Base-by-base conservation (phyloP, 2,113 vertebrate species). In the Rhea pennata region DNA sequence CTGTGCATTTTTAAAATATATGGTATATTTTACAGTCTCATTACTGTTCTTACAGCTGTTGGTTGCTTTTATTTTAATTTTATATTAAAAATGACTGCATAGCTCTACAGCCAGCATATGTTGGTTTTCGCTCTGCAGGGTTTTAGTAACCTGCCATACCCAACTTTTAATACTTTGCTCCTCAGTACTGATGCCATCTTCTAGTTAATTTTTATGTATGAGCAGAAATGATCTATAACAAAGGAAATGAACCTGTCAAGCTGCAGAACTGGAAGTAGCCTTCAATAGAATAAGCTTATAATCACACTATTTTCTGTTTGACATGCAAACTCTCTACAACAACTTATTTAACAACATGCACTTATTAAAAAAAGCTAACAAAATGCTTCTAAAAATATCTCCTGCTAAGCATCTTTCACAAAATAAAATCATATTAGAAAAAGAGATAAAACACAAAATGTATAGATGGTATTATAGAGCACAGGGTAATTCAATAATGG, bases 381-480 rank as follows among this genome's bases (percentile, higher is more conserved):
- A 44, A 26, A 33, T 7, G 2, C 9, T 53, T 40, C 13, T 59
- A 26, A 9, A 14, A 51, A 44, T 64, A 64, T 86, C 58, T 36
- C 11, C 16, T 36, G 21, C 70, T 91, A 92, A 91, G 15, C 6
- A 40, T 61, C 31, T 91, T 72, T 81, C 51, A 78, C 14, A 16
- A 80, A 89, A 88, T 58, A 10, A 90, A 97, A 62, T 40, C 50
- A 48, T 75, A 87, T 54, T 81, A 79, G 51, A 94, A 92, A 94
- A 79, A 29, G 10, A 65, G 70, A 93, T 70, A 36, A 83, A 88
- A 91, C 21, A 79, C 40, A 36, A 90, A 95, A 91, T 67, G 53
- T 33, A 51, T 82, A 78, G 64, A 67, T 66, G 40, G 22, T 77
- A 83, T 59, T 90, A 80, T n/a, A 89, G 46, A 95, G 86, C 51